A percentile compares a stretch with the other conserved stretches of the same genome.
phyloP scores from a whole-genome alignment of 2,888 invertebrate genomes.

The Limnephilus marmoratus region DNA sequence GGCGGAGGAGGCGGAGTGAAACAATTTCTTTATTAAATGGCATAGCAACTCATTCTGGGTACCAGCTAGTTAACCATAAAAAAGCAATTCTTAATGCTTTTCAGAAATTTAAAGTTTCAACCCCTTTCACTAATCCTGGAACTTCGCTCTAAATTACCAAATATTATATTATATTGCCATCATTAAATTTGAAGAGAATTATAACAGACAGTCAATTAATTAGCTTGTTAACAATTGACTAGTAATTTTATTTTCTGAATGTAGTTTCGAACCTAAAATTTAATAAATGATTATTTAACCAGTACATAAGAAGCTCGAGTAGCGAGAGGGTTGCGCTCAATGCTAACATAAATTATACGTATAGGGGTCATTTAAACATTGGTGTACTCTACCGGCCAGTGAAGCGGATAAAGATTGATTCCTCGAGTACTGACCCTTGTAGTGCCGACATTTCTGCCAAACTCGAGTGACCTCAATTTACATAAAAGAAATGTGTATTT shows the following conservation, averaged over 20 bases:
- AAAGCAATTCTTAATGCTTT: too few species aligned
- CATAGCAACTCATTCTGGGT: too few species aligned
- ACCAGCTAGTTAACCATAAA: too few species aligned
- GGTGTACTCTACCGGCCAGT: background rate
- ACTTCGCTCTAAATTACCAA: too few species aligned
- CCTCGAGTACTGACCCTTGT: constrained; percentile 4
- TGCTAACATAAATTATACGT: background rate
- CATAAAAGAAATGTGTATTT: constrained; percentile 13
- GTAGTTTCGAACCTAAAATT: background rate
- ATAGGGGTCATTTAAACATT: background rate
- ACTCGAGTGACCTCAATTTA: constrained; percentile 31
- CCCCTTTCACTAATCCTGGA: too few species aligned
- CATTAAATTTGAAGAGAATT: too few species aligned
- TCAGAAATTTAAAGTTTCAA: too few species aligned
- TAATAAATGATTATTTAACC: background rate
- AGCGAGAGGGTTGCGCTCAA: background rate
- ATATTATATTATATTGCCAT: too few species aligned
- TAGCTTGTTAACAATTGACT: too few species aligned
- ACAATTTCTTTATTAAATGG: too few species aligned
- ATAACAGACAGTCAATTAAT: too few species aligned
- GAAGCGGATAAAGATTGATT: background rate
- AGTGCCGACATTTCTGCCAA: constrained; percentile 15
- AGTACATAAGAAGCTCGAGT: background rate
- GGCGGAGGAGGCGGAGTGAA: too few species aligned
- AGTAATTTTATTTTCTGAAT: background rate